Percentiles rank a stretch among this genome's conserved stretches.
Evolutionary conservation across 2,888 invertebrate genomes (phyloP).

Genomic region (Luperina testacea): DNA sequence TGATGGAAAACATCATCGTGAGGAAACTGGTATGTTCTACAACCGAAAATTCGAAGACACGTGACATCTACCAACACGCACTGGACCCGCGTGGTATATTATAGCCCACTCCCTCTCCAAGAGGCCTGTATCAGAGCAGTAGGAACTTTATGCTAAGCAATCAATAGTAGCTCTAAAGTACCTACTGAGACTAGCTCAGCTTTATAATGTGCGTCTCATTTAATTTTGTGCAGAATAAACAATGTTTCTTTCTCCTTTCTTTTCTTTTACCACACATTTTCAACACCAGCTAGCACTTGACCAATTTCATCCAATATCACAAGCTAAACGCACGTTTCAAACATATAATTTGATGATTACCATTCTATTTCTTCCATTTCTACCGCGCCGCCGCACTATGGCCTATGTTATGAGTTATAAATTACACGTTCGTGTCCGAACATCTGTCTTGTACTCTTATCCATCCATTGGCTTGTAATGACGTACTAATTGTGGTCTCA

Average conservation of each 20-base stretch:
- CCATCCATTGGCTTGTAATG: constrained; percentile 76
- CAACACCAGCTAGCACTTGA: constrained; percentile 36
- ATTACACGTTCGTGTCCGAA: constrained; percentile 75
- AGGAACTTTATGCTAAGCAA: no score
- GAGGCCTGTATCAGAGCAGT: no score
- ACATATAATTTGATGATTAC: constrained; percentile 81
- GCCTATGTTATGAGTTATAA: constrained; percentile 72
- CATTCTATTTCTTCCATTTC: constrained; percentile 77
- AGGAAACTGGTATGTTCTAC: no score
- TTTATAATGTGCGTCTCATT: neutral
- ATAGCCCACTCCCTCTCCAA: no score
- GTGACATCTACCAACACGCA: no score
- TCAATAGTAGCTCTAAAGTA: no score
- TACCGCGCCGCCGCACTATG: constrained; percentile 63
- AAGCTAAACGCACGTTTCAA: constrained; percentile 71
- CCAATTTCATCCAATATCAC: constrained; percentile 53
- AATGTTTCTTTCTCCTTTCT: neutral
- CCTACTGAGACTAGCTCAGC: neutral
- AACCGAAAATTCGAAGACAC: no score
- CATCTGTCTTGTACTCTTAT: constrained; percentile 73
- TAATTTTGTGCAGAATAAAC: neutral
- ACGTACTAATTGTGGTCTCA: constrained; percentile 73
- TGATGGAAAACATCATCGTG: no score
- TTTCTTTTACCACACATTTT: constrained; percentile 6
- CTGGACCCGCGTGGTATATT: no score